phyloP scores from a whole-genome alignment of 1,140 invertebrate species.

The Trichonephila clavipes region DNA sequence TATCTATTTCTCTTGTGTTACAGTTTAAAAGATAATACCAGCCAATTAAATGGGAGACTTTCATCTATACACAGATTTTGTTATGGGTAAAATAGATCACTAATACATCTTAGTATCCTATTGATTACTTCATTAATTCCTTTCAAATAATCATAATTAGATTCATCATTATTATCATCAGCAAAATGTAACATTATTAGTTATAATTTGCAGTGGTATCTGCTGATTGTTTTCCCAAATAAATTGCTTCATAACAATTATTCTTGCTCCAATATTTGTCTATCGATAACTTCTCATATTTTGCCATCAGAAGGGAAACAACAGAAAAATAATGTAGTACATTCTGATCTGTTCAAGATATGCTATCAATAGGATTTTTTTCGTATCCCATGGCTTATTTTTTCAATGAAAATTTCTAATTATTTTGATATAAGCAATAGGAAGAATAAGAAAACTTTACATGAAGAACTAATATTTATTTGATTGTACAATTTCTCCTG shows the following conservation, averaged over 20 bases:
- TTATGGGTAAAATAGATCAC: not conserved
- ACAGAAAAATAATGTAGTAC: not conserved
- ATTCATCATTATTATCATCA: not conserved
- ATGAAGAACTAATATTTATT: not conserved
- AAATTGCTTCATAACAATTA: not conserved
- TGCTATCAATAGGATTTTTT: not conserved
- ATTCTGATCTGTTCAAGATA: not conserved
- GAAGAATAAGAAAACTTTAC: not conserved
- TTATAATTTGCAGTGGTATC: not conserved
- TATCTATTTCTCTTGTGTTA: not conserved
- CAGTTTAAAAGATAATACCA: not conserved
- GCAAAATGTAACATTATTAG: not conserved
- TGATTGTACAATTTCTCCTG: too few species aligned
- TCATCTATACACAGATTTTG: not conserved
- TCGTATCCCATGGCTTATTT: not conserved
- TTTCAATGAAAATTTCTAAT: not conserved
- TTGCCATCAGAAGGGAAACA: too few species aligned
- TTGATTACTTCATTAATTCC: not conserved
- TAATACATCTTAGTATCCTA: not conserved
- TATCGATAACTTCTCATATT: too few species aligned
- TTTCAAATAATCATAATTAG: not conserved
- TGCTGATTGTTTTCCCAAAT: not conserved
- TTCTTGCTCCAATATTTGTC: not conserved
- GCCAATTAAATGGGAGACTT: not conserved
- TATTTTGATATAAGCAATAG: not conserved